Evolutionary conservation across 2,888 invertebrate species (phyloP).

Genomic region (Sabellastarte sp.): DNA sequence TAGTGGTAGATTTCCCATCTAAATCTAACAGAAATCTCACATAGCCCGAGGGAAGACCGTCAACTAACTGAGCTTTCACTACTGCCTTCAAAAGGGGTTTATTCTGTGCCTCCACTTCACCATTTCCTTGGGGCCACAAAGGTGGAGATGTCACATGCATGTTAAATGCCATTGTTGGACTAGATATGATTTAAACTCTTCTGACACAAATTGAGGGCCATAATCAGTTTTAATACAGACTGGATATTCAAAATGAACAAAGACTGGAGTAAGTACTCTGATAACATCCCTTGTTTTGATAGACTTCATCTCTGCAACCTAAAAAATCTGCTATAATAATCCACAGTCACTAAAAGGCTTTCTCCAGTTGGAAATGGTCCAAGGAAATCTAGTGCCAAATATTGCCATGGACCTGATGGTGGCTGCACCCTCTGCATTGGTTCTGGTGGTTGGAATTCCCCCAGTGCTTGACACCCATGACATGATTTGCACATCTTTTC

Average conservation of each 20-base stretch:
- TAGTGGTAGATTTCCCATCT: too few species aligned
- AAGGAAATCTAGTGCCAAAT: background rate
- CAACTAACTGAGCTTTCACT: too few species aligned
- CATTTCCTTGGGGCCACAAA: background rate
- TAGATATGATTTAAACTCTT: too few species aligned
- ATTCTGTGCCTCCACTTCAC: background rate
- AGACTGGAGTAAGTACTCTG: too few species aligned
- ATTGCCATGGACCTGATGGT: background rate
- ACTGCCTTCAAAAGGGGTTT: background rate
- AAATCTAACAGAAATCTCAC: too few species aligned
- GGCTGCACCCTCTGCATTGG: background rate
- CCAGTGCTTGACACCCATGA: background rate
- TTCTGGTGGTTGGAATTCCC: background rate
- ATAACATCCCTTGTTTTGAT: background rate
- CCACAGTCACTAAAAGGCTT: background rate
- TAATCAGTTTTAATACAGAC: background rate
- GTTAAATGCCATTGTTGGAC: too few species aligned
- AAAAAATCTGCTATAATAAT: background rate
- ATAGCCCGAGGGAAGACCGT: too few species aligned
- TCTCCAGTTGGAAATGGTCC: background rate
- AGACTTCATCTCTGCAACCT: background rate
- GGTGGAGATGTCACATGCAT: background rate
- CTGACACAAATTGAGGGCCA: background rate
- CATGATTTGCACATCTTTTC: constrained; percentile 2
- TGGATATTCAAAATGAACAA: background rate